Percentiles rank a stretch among this genome's conserved stretches.
phyloP scores from a whole-genome alignment of 2,797 vertebrate species.

The Diplodus sargus region DNA sequence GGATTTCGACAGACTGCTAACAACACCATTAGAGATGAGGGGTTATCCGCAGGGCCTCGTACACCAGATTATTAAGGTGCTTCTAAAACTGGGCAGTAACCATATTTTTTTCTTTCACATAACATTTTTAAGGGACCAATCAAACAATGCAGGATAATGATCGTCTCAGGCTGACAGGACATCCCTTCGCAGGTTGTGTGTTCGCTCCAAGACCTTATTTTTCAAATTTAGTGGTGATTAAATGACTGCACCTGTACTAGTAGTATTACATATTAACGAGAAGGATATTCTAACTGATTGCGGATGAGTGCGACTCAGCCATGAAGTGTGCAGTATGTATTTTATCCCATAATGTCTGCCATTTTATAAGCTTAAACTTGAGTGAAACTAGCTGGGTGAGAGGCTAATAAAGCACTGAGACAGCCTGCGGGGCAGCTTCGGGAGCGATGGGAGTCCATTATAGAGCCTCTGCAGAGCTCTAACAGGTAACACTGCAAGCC shows the following conservation, averaged over 20 bases:
- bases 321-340: constrained; percentile 2
- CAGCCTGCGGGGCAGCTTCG: constrained; percentile 67
- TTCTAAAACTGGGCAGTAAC: constrained; percentile 60
- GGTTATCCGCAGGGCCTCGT: constrained; percentile 66
- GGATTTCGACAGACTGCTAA: constrained; percentile 71
- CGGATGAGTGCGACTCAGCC: constrained; percentile 9
- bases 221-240: constrained; percentile 44
- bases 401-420: constrained; percentile 65
- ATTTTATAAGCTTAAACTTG: constrained; percentile 49
- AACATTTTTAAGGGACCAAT: constrained; percentile 75
- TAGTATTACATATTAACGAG: constrained; percentile 28
- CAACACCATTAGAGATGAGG: constrained; percentile 69
- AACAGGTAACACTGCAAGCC: constrained; percentile 79
- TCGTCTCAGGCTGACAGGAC: constrained; percentile 65
- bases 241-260: constrained; percentile 43
- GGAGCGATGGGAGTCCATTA: constrained; percentile 78
- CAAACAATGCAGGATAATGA: constrained; percentile 78
- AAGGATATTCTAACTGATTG: constrained; percentile 35
- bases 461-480: constrained; percentile 69
- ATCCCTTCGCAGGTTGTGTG: constrained; percentile 38
- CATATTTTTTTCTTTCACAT: constrained; percentile 58
- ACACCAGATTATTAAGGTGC: constrained; percentile 71
- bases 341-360: constrained; percentile 33
- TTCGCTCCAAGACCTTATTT: constrained; percentile 43
- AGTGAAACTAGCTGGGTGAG: constrained; percentile 55